Conservation (phyloP, 2,888 invertebrate species). For the Lithophane semibrunnea region DNA sequence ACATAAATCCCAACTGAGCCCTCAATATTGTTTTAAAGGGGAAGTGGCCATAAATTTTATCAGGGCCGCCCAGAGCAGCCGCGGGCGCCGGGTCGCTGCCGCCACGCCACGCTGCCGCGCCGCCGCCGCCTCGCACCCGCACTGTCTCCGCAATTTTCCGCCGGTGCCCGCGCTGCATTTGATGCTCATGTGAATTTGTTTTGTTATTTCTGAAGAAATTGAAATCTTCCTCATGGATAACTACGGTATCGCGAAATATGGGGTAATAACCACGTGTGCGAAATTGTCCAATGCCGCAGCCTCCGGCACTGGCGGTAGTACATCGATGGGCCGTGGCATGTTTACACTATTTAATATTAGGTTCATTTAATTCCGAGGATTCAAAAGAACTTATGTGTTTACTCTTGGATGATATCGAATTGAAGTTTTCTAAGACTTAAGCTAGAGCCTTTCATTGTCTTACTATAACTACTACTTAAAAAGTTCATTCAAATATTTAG, state of each 20-base stretch:
- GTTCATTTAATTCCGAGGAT: constrained; percentile 16
- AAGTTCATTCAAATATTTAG: background rate
- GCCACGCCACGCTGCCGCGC: constrained; percentile 67
- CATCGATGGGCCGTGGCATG: constrained; percentile 51
- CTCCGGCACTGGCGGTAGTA: constrained; percentile 42
- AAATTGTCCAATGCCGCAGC: constrained; percentile 62
- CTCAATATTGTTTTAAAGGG: constrained; percentile 91
- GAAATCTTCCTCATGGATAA: constrained; percentile 76
- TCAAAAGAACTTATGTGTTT: constrained; percentile 6
- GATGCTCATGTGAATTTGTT: constrained; percentile 83
- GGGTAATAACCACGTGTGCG: constrained; percentile 60
- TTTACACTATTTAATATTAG: constrained; percentile 42
- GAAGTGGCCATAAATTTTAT: constrained; percentile 91
- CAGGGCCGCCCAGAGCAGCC: constrained; percentile 87
- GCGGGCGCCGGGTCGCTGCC: constrained; percentile 74
- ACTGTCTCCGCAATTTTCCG: constrained; percentile 87
- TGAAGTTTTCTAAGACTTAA: background rate
- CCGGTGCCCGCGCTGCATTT: constrained; percentile 82
- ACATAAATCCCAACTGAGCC: constrained; percentile 91
- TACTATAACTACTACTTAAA: constrained; percentile 1
- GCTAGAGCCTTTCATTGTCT: background rate
- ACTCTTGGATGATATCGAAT: constrained; percentile 3
- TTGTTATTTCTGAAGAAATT: constrained; percentile 80
- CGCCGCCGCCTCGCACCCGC: constrained; percentile 67
- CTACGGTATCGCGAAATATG: constrained; percentile 66